Conservation (phyloP, 2,113 vertebrate species). For the Poeciliopsis prolifica region DNA sequence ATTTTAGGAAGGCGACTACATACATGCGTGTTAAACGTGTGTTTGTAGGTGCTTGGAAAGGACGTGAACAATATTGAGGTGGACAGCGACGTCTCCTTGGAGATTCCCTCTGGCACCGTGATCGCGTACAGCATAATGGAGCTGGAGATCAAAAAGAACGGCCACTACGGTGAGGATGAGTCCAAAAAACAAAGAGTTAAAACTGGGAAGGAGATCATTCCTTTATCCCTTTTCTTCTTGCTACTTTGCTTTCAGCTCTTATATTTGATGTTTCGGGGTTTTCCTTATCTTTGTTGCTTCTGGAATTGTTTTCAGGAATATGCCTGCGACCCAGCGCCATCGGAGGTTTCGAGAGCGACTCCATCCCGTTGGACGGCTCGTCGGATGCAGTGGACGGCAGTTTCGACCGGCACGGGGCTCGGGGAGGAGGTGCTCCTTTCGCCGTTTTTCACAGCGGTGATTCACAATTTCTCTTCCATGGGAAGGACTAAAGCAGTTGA, state of each 20-base stretch:
- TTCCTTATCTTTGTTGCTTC: neutral
- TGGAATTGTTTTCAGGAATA: slow-evolving; percentile 77
- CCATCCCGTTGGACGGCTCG: neutral
- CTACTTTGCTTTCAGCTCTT: neutral
- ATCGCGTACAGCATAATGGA: slow-evolving; percentile 88
- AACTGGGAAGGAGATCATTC: neutral
- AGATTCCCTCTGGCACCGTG: slow-evolving; percentile 85
- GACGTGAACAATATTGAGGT: slow-evolving; percentile 73
- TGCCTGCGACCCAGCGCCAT: slow-evolving; percentile 81
- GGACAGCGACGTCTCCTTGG: slow-evolving; percentile 81
- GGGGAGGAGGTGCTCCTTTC: neutral
- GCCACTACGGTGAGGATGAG: slow-evolving; percentile 85
- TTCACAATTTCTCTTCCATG: neutral
- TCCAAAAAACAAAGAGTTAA: neutral
- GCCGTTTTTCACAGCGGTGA: neutral
- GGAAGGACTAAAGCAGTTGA: neutral
- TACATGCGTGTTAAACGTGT: neutral
- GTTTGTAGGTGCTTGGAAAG: slow-evolving; percentile 77
- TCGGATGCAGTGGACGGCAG: slow-evolving; percentile 38
- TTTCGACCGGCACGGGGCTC: slow-evolving; percentile 31
- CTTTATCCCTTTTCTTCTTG: neutral
- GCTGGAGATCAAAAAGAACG: slow-evolving; percentile 81
- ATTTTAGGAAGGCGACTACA: too few species aligned
- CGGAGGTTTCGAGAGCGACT: slow-evolving; percentile 84
- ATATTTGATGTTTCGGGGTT: neutral